A percentile compares a stretch with the other conserved stretches of the same genome.
phyloP scores from a whole-genome alignment of 2,888 invertebrate species.

The Standfussiana lucernea region DNA sequence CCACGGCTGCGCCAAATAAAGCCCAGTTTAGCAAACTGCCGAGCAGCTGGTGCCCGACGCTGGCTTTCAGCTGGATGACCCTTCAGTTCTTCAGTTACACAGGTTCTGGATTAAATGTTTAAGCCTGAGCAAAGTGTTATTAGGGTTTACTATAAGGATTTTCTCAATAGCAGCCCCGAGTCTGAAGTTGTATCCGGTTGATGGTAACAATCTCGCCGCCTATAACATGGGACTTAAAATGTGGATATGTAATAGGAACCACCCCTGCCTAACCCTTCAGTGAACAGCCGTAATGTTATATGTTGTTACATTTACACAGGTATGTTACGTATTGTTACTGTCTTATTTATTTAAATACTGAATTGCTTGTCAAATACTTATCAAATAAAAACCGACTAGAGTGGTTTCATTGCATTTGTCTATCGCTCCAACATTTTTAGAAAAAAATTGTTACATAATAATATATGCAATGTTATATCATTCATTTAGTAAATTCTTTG shows the following conservation, averaged over 20 bases:
- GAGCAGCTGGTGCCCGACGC: too few relatives aligned
- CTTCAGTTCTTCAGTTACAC: too few relatives aligned
- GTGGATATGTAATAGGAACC: not conserved
- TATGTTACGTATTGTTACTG: not conserved
- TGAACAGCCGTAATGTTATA: not conserved
- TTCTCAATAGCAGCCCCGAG: too few relatives aligned
- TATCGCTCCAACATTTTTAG: not conserved
- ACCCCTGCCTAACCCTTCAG: not conserved
- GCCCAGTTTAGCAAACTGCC: too few relatives aligned
- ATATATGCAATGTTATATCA: not conserved
- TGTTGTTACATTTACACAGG: not conserved
- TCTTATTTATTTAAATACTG: not conserved
- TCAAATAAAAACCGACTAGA: not conserved
- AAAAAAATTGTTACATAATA: slow-evolving; percentile 21
- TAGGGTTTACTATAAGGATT: too few relatives aligned
- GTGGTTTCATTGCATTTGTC: not conserved
- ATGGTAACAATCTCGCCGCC: not conserved
- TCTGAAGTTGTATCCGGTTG: not conserved
- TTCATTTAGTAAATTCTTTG: not conserved
- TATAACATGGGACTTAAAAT: not conserved
- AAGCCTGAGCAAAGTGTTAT: too few relatives aligned
- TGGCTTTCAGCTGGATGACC: too few relatives aligned
- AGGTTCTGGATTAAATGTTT: too few relatives aligned
- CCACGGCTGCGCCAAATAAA: too few relatives aligned
- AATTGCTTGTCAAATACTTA: slow-evolving; percentile 10